These are phyloP conservation scores for Leucophenga varia DNA, from an alignment of 1,140 invertebrate species.

Conservation along the genomic window DNA sequence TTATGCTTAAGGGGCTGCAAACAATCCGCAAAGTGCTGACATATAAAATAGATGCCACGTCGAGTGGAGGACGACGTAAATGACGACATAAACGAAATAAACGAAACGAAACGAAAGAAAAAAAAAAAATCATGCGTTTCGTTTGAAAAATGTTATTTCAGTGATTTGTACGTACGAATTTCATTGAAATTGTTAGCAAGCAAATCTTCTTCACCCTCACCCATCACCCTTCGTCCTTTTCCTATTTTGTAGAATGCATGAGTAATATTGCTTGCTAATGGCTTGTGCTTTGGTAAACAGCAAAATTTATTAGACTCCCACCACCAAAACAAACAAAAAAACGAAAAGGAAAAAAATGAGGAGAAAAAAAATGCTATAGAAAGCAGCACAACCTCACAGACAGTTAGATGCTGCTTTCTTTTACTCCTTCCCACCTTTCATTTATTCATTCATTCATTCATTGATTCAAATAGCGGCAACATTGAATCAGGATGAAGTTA, in stretches of 20 bases:
- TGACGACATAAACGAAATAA: constrained; percentile 1
- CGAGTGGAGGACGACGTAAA: too few species aligned
- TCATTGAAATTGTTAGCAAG: too few species aligned
- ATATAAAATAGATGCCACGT: too few species aligned
- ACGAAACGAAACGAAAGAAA: not conserved
- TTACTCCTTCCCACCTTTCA: not conserved
- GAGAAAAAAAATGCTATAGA: too few species aligned
- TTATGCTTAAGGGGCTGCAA: constrained; percentile 56
- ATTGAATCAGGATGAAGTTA: too few species aligned
- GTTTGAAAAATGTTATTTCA: constrained; percentile 45
- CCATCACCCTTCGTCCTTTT: too few species aligned
- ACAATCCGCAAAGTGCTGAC: constrained; percentile 50
- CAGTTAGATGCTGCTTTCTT: too few species aligned
- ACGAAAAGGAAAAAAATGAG: too few species aligned
- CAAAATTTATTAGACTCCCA: constrained; percentile 46
- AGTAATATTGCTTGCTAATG: constrained; percentile 53
- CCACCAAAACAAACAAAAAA: constrained; percentile 1
- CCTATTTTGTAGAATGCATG: too few species aligned
- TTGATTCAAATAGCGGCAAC: too few species aligned
- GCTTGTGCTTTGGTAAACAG: constrained; percentile 53
- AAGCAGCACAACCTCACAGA: too few species aligned
- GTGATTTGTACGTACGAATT: constrained; percentile 41
- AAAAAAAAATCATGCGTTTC: not conserved
- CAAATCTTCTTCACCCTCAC: too few species aligned
- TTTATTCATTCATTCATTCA: not conserved